These are phyloP conservation scores for Tipula confusa DNA, from an alignment of 2,888 invertebrate genomes.

Conservation along the genomic window DNA sequence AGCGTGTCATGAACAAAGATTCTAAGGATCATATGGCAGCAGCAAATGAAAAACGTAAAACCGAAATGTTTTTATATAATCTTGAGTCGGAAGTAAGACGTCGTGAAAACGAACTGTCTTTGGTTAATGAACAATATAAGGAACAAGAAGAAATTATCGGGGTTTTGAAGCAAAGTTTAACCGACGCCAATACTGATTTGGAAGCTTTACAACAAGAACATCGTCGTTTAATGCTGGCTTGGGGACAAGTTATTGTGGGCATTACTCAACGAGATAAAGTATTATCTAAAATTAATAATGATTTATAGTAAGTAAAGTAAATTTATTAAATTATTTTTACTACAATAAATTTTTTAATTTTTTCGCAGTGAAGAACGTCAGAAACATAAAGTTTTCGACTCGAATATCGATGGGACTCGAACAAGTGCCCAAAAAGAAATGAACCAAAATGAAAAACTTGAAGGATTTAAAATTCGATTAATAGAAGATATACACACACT, in stretches of 20 bases:
- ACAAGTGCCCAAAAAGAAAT: slow-evolving; percentile 63
- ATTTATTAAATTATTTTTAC: slow-evolving; percentile 32
- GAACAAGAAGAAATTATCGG: slow-evolving; percentile 63
- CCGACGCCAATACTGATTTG: slow-evolving; percentile 67
- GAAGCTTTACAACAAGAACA: slow-evolving; percentile 68
- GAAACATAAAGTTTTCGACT: slow-evolving; percentile 53
- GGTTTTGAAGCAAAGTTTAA: slow-evolving; percentile 55
- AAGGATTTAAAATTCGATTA: slow-evolving; percentile 57
- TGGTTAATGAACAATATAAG: slow-evolving; percentile 60
- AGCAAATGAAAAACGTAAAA: slow-evolving; percentile 46
- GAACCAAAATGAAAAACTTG: slow-evolving; percentile 60
- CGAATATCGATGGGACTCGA: slow-evolving; percentile 62
- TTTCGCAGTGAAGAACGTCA: slow-evolving; percentile 56
- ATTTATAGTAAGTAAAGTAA: slow-evolving; percentile 58
- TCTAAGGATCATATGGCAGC: slow-evolving; percentile 46
- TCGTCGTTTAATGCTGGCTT: slow-evolving; percentile 63
- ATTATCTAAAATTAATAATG: slow-evolving; percentile 57
- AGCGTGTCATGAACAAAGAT: slow-evolving; percentile 47
- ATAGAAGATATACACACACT: slow-evolving; percentile 54
- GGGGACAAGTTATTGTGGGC: slow-evolving; percentile 69
- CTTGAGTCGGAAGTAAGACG: slow-evolving; percentile 67
- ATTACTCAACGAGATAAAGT: slow-evolving; percentile 66
- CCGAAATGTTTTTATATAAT: slow-evolving; percentile 63
- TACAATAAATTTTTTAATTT: slow-evolving; percentile 32
- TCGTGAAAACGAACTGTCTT: slow-evolving; percentile 61